A percentile compares a stretch with the other conserved stretches of the same genome.
Evolutionary conservation across 2,888 invertebrate genomes (phyloP).

Genomic region (Leucophenga montana): DNA sequence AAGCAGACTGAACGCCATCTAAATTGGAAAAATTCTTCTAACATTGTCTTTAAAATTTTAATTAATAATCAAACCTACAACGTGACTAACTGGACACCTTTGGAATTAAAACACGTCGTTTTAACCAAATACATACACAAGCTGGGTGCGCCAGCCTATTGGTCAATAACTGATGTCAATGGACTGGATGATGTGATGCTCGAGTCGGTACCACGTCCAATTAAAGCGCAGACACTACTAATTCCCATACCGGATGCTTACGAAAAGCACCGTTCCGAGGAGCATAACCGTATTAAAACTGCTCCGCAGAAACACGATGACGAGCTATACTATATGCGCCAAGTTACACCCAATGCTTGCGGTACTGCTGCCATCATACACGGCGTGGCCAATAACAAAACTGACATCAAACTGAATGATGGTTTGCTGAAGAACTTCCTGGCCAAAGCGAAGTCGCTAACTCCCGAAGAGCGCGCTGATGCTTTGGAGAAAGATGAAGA

Average conservation of each 20-base stretch:
- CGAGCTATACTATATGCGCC: slow-evolving; percentile 90
- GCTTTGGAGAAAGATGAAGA: slow-evolving; percentile 82
- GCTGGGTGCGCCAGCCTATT: slow-evolving; percentile 86
- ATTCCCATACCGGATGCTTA: slow-evolving; percentile 88
- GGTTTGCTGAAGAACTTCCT: slow-evolving; percentile 86
- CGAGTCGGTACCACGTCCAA: slow-evolving; percentile 88
- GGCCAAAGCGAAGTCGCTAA: slow-evolving; percentile 79
- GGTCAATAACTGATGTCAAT: slow-evolving; percentile 91
- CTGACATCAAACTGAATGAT: slow-evolving; percentile 79
- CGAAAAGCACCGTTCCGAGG: slow-evolving; percentile 80
- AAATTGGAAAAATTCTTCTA: too few relatives aligned
- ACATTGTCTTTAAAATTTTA: too few relatives aligned
- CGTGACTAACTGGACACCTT: slow-evolving; percentile 70
- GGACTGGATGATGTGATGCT: slow-evolving; percentile 92
- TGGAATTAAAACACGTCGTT: slow-evolving; percentile 78
- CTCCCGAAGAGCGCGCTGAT: slow-evolving; percentile 83
- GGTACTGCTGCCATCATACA: slow-evolving; percentile 98
- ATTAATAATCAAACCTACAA: slow-evolving; percentile 14
- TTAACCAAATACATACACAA: slow-evolving; percentile 84
- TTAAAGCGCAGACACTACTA: slow-evolving; percentile 86
- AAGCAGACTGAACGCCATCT: slow-evolving; percentile 10
- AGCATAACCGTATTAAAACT: slow-evolving; percentile 79
- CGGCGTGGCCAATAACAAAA: slow-evolving; percentile 90
- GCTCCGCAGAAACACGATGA: slow-evolving; percentile 77
- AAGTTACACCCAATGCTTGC: slow-evolving; percentile 94